A percentile compares a stretch with the other conserved stretches of the same genome.
phyloP scores from a whole-genome alignment of 2,797 vertebrate species.

The Pipistrellus pipistrellus region DNA sequence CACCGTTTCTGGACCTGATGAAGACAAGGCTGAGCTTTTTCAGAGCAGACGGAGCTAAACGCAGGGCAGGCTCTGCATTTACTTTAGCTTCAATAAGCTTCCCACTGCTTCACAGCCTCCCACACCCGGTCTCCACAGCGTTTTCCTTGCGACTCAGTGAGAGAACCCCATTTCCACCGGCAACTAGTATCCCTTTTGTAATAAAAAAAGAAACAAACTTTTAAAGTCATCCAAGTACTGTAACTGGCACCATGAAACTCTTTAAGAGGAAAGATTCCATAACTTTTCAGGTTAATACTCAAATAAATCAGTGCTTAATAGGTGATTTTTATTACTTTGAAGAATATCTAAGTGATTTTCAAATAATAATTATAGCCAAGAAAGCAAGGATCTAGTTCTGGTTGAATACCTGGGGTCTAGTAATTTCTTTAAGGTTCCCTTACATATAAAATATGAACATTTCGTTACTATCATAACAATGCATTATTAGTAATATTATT shows the following conservation, averaged over 20 bases:
- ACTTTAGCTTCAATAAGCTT: not conserved
- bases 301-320: not conserved
- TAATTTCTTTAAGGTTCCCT: not conserved
- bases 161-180: not conserved
- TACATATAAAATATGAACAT: not conserved
- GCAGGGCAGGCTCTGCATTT: not conserved
- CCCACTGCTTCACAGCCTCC: not conserved
- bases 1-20: not conserved
- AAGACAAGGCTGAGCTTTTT: not conserved
- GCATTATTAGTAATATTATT: slow-evolving; percentile 11
- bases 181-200: not conserved
- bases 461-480: not conserved
- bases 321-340: not conserved
- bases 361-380: slow-evolving; percentile 27
- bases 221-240: not conserved
- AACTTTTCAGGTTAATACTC: slow-evolving; percentile 12
- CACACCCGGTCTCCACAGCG: not conserved
- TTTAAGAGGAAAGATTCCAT: slow-evolving; percentile 19
- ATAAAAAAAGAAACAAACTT: slow-evolving; percentile 27
- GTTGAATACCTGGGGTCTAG: not conserved
- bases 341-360: slow-evolving; percentile 19
- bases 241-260: slow-evolving; percentile 6
- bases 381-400: slow-evolving; percentile 49
- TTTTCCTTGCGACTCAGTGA: not conserved
- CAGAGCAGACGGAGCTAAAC: not conserved